phyloP scores from a whole-genome alignment of 2,888 invertebrate genomes.

The Drosophila nr. perissopoda region DNA sequence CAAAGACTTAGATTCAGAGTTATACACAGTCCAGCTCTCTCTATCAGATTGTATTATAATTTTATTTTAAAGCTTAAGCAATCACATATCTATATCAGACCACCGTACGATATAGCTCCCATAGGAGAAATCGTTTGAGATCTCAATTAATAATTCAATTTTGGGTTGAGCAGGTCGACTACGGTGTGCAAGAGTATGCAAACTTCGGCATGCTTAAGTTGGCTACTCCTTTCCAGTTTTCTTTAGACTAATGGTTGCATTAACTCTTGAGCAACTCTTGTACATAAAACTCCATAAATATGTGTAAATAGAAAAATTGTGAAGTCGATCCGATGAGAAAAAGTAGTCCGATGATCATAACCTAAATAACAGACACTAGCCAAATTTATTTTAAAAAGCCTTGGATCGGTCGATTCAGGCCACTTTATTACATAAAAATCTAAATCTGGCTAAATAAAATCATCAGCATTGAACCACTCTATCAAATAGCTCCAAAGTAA shows the following conservation, averaged over 20 bases:
- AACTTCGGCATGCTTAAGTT: not conserved
- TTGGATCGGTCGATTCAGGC: not conserved
- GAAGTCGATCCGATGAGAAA: not conserved
- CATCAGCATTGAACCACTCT: not conserved
- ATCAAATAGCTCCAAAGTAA: not conserved
- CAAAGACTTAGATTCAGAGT: not conserved
- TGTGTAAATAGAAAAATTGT: not conserved
- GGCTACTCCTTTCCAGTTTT: not conserved
- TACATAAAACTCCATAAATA: not conserved
- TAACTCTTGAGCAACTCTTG: slow-evolving; percentile 4
- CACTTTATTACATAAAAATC: not conserved
- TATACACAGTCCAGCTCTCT: not conserved
- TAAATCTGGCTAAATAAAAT: not conserved
- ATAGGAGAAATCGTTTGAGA: not conserved
- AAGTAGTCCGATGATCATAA: not conserved
- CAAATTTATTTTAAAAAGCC: not conserved
- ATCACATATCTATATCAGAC: not conserved
- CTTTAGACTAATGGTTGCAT: slow-evolving; percentile 27
- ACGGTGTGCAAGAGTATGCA: not conserved
- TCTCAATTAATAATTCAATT: not conserved
- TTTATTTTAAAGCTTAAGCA: not conserved
- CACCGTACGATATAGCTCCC: too few species aligned
- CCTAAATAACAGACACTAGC: not conserved
- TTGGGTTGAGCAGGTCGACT: not conserved
- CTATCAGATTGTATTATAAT: not conserved